phyloP scores from a whole-genome alignment of 2,888 invertebrate species.

The Trimorus sp. region DNA sequence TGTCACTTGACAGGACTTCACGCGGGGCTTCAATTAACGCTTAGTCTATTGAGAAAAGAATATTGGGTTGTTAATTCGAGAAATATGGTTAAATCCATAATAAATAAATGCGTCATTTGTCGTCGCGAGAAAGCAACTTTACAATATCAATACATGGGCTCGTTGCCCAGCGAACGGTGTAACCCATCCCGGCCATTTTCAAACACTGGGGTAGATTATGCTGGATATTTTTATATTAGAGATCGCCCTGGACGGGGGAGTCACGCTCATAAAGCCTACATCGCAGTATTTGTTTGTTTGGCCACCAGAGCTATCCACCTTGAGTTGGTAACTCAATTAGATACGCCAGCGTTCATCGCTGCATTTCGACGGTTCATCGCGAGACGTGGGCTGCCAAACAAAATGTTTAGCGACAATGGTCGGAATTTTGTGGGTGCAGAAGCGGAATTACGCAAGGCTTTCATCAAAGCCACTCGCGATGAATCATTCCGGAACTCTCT shows the following conservation, averaged over 20 bases:
- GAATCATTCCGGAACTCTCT: background rate
- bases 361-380: conserved; percentile 4
- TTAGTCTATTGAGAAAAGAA: background rate
- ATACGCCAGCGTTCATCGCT: background rate
- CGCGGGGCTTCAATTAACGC: background rate
- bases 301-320: background rate
- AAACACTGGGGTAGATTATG: background rate
- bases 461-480: background rate
- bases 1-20: background rate
- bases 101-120: conserved; percentile 8
- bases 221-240: background rate
- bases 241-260: background rate
- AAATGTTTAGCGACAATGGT: background rate
- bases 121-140: background rate
- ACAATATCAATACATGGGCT: background rate
- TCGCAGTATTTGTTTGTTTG: conserved; percentile 1
- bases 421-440: conserved; percentile 2
- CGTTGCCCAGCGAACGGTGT: background rate
- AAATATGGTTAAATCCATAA: background rate
- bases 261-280: background rate
- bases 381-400: background rate
- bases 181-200: background rate
- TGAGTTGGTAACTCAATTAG: background rate
- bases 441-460: background rate
- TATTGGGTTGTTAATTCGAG: conserved; percentile 2